Conservation (phyloP, 2,113 vertebrate genomes). For the Pygoscelis antarcticus region DNA sequence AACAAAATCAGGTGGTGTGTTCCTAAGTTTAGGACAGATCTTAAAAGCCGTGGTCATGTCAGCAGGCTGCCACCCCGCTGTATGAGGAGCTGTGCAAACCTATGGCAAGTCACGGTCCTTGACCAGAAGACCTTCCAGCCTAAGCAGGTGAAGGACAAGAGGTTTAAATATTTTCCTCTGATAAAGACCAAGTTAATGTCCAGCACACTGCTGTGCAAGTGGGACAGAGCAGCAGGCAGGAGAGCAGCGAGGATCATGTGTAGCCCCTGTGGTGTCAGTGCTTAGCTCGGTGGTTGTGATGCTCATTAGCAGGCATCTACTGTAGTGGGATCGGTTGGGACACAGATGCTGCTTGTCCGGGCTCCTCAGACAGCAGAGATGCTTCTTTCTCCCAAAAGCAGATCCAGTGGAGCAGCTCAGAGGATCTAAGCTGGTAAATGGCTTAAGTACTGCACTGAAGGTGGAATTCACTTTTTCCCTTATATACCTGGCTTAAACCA, state of each 20-base stretch:
- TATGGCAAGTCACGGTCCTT: not conserved
- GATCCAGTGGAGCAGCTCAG: not conserved
- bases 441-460: not conserved
- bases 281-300: not conserved
- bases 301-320: not conserved
- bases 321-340: not conserved
- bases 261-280: not conserved
- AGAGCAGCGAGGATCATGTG: fast-evolving
- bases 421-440: not conserved
- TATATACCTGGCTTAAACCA: not conserved
- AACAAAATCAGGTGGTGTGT: not conserved
- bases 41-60: fast-evolving
- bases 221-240: not conserved
- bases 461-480: not conserved
- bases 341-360: not conserved
- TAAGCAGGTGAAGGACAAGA: not conserved
- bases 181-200: not conserved
- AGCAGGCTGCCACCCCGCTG: not conserved
- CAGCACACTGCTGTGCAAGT: not conserved
- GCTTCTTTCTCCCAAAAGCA: not conserved
- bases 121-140: not conserved
- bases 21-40: not conserved
- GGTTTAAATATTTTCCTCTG: not conserved
- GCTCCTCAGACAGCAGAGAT: not conserved
- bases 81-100: fast-evolving